Conservation (phyloP, 2,797 vertebrate species). For the Sparus aurata region DNA sequence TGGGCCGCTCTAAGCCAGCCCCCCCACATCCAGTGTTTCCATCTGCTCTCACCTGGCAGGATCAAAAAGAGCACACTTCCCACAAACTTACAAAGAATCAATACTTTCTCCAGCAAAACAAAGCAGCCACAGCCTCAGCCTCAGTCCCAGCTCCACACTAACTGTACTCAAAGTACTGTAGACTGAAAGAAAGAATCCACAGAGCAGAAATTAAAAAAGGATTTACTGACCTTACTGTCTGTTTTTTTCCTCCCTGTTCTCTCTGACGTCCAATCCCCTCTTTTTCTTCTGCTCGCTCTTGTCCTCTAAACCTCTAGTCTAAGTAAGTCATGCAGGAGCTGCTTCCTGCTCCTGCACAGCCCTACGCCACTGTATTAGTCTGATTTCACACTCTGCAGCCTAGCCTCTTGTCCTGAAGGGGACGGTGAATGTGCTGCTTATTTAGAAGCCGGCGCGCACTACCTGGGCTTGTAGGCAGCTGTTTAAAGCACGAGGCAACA, state of each 20-base stretch:
- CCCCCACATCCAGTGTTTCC: slow-evolving; percentile 71
- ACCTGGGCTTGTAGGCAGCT: slow-evolving; percentile 88
- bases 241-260: slow-evolving; percentile 78
- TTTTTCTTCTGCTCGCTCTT: slow-evolving; percentile 78
- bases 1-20: slow-evolving; percentile 74
- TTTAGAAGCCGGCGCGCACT: slow-evolving; percentile 86
- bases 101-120: slow-evolving; percentile 85
- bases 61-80: slow-evolving; percentile 85
- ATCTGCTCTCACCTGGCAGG: slow-evolving; percentile 85
- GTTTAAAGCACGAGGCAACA: slow-evolving; percentile 89
- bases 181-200: slow-evolving; percentile 63
- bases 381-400: slow-evolving; percentile 90
- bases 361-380: slow-evolving; percentile 86
- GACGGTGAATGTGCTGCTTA: slow-evolving; percentile 87
- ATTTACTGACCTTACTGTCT: slow-evolving; percentile 88
- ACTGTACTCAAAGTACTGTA: slow-evolving; percentile 75
- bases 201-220: slow-evolving; percentile 75
- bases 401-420: slow-evolving; percentile 88
- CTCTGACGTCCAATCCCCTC: slow-evolving; percentile 84
- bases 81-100: slow-evolving; percentile 88
- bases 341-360: slow-evolving; percentile 81
- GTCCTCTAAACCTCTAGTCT: slow-evolving; percentile 84
- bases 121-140: slow-evolving; percentile 71
- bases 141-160: slow-evolving; percentile 70
- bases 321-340: slow-evolving; percentile 82